Evolutionary conservation across 2,888 invertebrate genomes (phyloP).

Genomic region (Myopa tessellatipennis): DNA sequence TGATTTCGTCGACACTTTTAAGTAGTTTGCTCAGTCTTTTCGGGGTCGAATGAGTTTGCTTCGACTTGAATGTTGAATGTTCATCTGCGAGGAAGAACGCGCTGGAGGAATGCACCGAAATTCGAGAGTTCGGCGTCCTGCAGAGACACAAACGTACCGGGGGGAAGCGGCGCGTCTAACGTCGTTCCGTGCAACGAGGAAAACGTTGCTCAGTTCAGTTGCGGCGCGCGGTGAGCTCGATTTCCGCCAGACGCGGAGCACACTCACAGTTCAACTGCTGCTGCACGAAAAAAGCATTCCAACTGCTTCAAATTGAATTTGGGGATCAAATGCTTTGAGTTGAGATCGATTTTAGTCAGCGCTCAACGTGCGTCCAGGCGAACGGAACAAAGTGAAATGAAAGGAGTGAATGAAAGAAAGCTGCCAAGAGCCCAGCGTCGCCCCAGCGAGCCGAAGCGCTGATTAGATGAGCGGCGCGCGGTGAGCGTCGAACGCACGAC

Average conservation of each 20-base stretch:
- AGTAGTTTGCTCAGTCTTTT: conserved; percentile 35
- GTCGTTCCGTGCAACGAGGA: not conserved
- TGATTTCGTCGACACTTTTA: conserved; percentile 4
- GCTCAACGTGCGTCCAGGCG: conserved; percentile 68
- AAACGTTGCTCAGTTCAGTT: not conserved
- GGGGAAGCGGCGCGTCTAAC: not conserved
- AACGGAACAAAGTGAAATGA: conserved; percentile 69
- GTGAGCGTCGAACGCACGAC: not conserved
- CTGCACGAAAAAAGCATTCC: conserved; percentile 5
- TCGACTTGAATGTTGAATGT: not conserved
- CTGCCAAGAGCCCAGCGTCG: conserved; percentile 54
- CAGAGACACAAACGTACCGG: not conserved
- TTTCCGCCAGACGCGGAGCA: conserved; percentile 4
- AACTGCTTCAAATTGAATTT: not conserved
- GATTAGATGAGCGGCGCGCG: conserved; percentile 24
- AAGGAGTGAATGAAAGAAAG: conserved; percentile 69
- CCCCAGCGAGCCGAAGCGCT: not conserved
- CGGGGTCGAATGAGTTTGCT: conserved; percentile 6
- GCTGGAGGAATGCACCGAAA: not conserved
- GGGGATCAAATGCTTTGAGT: conserved; percentile 12
- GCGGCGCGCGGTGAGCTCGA: too few species aligned
- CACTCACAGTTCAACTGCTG: not conserved
- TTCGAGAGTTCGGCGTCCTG: not conserved
- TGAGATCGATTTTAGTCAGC: conserved; percentile 54
- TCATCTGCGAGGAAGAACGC: not conserved